Conservation (phyloP, 2,797 vertebrate species). For the Rhinatrema bivittatum region DNA sequence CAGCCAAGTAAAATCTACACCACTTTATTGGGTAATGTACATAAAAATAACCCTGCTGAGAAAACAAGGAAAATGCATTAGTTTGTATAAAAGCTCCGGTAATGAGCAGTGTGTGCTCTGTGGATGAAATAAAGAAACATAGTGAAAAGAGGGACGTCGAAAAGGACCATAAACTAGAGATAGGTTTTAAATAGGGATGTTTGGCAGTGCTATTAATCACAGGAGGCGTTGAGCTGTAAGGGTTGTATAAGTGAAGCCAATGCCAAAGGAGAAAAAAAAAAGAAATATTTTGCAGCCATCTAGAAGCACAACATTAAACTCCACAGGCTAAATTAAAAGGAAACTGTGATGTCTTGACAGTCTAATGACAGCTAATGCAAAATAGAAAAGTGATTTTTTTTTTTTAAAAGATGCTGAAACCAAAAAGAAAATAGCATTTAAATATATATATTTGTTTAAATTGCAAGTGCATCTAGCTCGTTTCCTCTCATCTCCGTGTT, state of each 20-base stretch:
- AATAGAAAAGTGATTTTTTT: conserved; percentile 1
- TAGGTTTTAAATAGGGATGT: conserved; percentile 35
- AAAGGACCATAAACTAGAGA: conserved; percentile 14
- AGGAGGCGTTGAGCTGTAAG: conserved; percentile 11
- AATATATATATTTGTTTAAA: no score
- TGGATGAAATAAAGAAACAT: conserved; percentile 6
- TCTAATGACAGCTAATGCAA: conserved; percentile 26
- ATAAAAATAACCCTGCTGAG: no score
- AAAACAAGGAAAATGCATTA: neutral
- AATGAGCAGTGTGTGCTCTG: conserved; percentile 10
- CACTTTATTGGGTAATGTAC: no score
- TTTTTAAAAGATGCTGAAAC: neutral
- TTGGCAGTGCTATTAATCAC: conserved; percentile 41
- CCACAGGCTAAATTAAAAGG: conserved; percentile 12
- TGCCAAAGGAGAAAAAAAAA: conserved; percentile 6
- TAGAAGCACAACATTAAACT: conserved; percentile 14
- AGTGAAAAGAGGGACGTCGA: conserved; percentile 14
- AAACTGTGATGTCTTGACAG: conserved; percentile 21
- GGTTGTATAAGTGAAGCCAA: conserved; percentile 6
- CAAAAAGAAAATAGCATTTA: neutral
- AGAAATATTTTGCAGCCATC: conserved; percentile 5
- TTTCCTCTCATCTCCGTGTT: no score
- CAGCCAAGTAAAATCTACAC: no score
- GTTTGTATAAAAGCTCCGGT: neutral
- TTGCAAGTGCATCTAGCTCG: no score